Conservation (phyloP, 2,797 vertebrate genomes). For the Sus cebifrons region DNA sequence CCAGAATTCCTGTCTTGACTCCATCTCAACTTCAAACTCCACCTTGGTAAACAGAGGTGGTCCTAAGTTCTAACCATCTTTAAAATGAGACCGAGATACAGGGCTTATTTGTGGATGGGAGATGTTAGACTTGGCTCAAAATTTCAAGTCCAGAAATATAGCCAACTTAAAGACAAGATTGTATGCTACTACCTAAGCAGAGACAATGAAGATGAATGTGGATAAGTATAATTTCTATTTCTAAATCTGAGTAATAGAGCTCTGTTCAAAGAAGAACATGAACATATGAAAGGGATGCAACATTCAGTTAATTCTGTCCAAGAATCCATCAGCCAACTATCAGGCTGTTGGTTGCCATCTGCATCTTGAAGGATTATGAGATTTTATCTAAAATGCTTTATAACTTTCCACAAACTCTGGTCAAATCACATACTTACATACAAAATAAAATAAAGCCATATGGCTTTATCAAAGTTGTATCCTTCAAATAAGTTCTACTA, state of each 20-base stretch:
- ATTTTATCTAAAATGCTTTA: slow-evolving; percentile 25
- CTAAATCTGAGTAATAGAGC: slow-evolving; percentile 11
- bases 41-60: background rate
- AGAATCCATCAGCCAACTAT: background rate
- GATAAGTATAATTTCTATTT: slow-evolving; percentile 25
- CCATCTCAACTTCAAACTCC: background rate
- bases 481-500: background rate
- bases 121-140: background rate
- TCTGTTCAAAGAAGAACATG: background rate
- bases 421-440: background rate
- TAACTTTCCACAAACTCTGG: background rate
- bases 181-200: background rate
- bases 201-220: background rate
- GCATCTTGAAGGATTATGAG: background rate
- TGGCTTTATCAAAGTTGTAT: background rate
- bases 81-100: background rate
- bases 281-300: slow-evolving; percentile 6
- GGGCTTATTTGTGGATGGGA: background rate
- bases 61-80: background rate
- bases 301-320: background rate
- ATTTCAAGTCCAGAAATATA: slow-evolving; percentile 43
- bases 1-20: background rate
- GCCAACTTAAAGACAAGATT: background rate
- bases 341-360: background rate
- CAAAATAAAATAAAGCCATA: background rate